phyloP scores from a whole-genome alignment of 1,140 invertebrate genomes.

The Euura lappo region DNA sequence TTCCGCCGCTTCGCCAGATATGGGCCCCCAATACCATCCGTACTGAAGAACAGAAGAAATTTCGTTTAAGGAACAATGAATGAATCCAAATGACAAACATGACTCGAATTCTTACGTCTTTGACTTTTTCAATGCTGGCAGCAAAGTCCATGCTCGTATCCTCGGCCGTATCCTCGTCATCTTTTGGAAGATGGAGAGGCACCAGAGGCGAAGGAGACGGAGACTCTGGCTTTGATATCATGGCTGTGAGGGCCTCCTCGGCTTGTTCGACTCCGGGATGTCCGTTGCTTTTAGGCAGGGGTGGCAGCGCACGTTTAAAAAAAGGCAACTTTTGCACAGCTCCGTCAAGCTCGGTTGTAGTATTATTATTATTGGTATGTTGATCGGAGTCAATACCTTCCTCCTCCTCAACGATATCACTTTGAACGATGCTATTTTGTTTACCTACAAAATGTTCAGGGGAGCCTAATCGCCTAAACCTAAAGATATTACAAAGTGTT shows the following conservation, averaged over 20 bases:
- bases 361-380: constrained; percentile 53
- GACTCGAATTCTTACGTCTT: constrained; percentile 93
- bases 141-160: constrained; percentile 80
- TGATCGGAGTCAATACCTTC: constrained; percentile 52
- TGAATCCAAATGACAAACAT: constrained; percentile 18
- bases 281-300: constrained; percentile 70
- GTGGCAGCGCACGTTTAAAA: constrained; percentile 78
- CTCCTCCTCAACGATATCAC: constrained; percentile 60
- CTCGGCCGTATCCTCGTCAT: constrained; percentile 58
- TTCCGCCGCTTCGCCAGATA: constrained; percentile 93
- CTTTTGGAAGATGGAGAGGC: constrained; percentile 30
- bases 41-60: constrained; percentile 70
- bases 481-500: constrained; percentile 84
- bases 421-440: constrained; percentile 57
- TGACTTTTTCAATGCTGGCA: constrained; percentile 91
- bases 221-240: constrained; percentile 49
- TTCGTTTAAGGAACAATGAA: neutral
- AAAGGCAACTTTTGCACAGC: constrained; percentile 59
- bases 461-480: constrained; percentile 68
- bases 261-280: constrained; percentile 47
- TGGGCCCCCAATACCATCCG: constrained; percentile 98
- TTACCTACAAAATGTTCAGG: constrained; percentile 57
- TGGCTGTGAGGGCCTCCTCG: constrained; percentile 46
- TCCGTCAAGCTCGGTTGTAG: constrained; percentile 40
- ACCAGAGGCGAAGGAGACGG: constrained; percentile 47